Percentiles rank a stretch among this genome's conserved stretches.
Conservation (phyloP, 2,888 invertebrate genomes). For the Lepidocyrtinus sp. region DNA sequence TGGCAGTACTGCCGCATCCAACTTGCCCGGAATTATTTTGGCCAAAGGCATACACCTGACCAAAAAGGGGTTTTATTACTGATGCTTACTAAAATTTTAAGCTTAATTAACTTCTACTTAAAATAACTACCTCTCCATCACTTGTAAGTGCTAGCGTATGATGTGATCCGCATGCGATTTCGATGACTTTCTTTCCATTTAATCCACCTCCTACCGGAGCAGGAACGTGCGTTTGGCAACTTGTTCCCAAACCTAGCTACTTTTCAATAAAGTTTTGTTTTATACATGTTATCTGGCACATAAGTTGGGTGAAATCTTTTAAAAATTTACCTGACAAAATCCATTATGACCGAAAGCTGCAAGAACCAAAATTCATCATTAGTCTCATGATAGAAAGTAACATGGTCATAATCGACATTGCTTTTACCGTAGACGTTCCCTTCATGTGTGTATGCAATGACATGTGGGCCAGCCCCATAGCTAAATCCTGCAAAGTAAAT, state of each 20-base stretch:
- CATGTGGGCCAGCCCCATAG: conserved; percentile 77
- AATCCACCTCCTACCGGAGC: conserved; percentile 74
- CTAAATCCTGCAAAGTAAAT: conserved; percentile 73
- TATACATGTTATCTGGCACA: too few relatives aligned
- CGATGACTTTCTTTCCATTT: conserved; percentile 73
- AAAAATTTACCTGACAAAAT: conserved; percentile 74
- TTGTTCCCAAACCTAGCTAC: conserved; percentile 73
- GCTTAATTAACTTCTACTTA: too few relatives aligned
- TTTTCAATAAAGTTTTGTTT: too few relatives aligned
- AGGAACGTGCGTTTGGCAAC: conserved; percentile 75
- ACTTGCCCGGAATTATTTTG: conserved; percentile 77
- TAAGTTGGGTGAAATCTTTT: too few relatives aligned
- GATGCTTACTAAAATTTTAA: too few relatives aligned
- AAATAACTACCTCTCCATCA: conserved; percentile 78
- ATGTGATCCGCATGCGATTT: conserved; percentile 77
- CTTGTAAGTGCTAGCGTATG: conserved; percentile 76
- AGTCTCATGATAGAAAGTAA: background rate
- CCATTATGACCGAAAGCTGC: conserved; percentile 70
- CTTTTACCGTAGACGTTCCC: conserved; percentile 74
- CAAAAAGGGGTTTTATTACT: too few relatives aligned
- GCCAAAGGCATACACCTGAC: conserved; percentile 78
- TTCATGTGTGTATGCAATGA: conserved; percentile 75
- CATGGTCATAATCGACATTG: background rate
- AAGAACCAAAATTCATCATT: conserved; percentile 16
- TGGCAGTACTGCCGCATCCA: conserved; percentile 75